A percentile compares a stretch with the other conserved stretches of the same genome.
These are phyloP conservation scores for Prionace glauca DNA, from an alignment of 2,797 vertebrate genomes.

Conservation along the genomic window DNA sequence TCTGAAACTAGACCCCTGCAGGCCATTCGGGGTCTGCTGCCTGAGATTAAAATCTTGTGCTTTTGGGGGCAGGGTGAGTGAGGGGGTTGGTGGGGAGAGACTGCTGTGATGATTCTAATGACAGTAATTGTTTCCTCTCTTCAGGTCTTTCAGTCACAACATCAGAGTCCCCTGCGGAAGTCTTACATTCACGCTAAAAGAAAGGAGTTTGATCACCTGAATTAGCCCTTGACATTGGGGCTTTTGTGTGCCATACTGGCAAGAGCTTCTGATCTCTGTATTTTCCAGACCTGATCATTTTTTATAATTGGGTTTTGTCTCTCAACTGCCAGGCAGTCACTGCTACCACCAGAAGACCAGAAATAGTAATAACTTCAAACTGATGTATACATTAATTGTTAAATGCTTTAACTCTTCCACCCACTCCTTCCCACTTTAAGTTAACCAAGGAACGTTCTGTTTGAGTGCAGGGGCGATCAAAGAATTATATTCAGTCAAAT, in stretches of 20 bases:
- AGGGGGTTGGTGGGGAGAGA: slow-evolving; percentile 43
- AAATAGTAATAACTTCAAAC: slow-evolving; percentile 33
- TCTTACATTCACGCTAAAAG: slow-evolving; percentile 49
- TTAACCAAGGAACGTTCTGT: slow-evolving; percentile 25
- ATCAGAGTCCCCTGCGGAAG: slow-evolving; percentile 54
- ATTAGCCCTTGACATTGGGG: slow-evolving; percentile 45
- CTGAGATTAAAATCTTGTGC: slow-evolving; percentile 52
- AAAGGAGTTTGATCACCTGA: slow-evolving; percentile 51
- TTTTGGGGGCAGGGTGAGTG: slow-evolving; percentile 40
- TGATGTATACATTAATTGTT: slow-evolving; percentile 21
- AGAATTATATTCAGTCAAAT: slow-evolving; percentile 32
- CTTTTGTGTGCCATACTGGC: slow-evolving; percentile 26
- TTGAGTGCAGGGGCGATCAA: neutral
- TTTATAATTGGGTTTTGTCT: slow-evolving; percentile 3
- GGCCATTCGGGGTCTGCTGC: slow-evolving; percentile 48
- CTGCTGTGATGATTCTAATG: slow-evolving; percentile 45
- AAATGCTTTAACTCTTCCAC: slow-evolving; percentile 12
- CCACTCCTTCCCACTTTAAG: slow-evolving; percentile 37
- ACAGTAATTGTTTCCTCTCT: slow-evolving; percentile 58
- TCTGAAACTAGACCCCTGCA: slow-evolving; percentile 47
- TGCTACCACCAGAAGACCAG: slow-evolving; percentile 11
- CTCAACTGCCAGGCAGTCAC: neutral
- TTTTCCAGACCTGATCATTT: neutral
- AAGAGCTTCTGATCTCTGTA: slow-evolving; percentile 21
- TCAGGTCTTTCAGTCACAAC: slow-evolving; percentile 49